A percentile compares a stretch with the other conserved stretches of the same genome.
These are phyloP conservation scores for Muscicapa comitata DNA, from an alignment of 2,797 vertebrate species.

Conservation along the genomic window DNA sequence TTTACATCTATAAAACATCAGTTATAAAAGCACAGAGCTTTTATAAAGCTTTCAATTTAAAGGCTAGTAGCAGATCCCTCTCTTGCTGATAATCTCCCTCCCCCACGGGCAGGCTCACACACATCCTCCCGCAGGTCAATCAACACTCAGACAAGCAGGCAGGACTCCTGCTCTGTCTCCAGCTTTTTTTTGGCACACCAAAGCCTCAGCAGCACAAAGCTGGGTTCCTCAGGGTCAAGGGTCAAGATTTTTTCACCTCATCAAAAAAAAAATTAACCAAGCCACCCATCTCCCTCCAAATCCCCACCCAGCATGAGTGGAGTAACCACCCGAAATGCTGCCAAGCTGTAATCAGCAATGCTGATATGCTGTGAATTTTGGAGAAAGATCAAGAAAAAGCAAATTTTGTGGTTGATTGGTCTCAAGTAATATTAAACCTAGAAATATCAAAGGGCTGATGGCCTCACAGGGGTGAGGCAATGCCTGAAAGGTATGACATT, in stretches of 20 bases:
- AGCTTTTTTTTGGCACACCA: background rate
- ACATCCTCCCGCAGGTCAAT: background rate
- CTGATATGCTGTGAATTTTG: background rate
- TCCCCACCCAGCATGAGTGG: background rate
- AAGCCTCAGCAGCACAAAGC: background rate
- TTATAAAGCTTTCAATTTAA: constrained; percentile 60
- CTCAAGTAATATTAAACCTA: background rate
- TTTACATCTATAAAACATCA: constrained; percentile 71
- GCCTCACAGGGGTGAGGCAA: background rate
- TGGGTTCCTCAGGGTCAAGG: background rate
- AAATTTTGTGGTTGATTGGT: background rate
- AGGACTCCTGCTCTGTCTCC: background rate
- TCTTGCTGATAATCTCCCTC: constrained; percentile 10
- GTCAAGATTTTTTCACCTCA: background rate
- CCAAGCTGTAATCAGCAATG: background rate
- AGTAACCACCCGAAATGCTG: background rate
- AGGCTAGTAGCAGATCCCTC: constrained; percentile 27
- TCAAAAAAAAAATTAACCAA: background rate
- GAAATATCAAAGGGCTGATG: constrained; percentile 24
- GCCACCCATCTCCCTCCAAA: background rate
- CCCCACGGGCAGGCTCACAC: background rate
- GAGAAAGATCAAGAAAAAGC: background rate
- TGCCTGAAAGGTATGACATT: background rate
- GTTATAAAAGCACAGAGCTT: constrained; percentile 35
- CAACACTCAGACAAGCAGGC: background rate